phyloP scores from a whole-genome alignment of 2,113 vertebrate genomes.

The Chaetorhynchus papuensis region DNA sequence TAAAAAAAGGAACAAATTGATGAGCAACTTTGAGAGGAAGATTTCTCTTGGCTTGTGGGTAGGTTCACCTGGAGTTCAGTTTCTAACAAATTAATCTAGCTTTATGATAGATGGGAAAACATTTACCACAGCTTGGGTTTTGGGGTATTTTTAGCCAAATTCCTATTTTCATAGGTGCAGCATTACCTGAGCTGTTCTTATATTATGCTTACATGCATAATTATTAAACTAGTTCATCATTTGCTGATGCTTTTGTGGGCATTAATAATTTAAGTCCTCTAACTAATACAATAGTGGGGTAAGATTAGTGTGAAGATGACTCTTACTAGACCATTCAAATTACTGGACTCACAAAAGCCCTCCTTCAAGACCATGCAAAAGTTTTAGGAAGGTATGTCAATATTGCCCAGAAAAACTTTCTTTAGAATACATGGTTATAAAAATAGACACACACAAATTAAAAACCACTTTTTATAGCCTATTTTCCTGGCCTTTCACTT shows the following conservation, averaged over 20 bases:
- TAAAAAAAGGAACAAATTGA: background rate
- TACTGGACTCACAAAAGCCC: background rate
- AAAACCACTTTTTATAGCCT: background rate
- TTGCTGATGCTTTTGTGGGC: background rate
- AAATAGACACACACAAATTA: background rate
- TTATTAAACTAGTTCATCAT: background rate
- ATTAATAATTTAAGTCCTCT: background rate
- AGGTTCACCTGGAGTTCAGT: background rate
- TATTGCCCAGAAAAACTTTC: background rate
- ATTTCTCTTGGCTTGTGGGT: background rate
- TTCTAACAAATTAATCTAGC: background rate
- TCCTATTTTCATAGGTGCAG: background rate
- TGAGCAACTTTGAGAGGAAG: background rate
- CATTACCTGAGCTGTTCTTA: background rate
- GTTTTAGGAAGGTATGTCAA: background rate
- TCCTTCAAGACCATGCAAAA: background rate
- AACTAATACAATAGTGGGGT: background rate
- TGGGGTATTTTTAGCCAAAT: background rate
- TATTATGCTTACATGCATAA: background rate
- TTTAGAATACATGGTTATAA: background rate
- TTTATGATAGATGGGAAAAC: background rate
- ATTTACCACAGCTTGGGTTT: background rate
- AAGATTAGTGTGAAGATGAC: background rate
- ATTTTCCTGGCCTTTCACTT: background rate
- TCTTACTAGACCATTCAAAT: background rate